Evolutionary conservation across 2,113 vertebrate species (phyloP).

Genomic region (Orientallactaga bullata): DNA sequence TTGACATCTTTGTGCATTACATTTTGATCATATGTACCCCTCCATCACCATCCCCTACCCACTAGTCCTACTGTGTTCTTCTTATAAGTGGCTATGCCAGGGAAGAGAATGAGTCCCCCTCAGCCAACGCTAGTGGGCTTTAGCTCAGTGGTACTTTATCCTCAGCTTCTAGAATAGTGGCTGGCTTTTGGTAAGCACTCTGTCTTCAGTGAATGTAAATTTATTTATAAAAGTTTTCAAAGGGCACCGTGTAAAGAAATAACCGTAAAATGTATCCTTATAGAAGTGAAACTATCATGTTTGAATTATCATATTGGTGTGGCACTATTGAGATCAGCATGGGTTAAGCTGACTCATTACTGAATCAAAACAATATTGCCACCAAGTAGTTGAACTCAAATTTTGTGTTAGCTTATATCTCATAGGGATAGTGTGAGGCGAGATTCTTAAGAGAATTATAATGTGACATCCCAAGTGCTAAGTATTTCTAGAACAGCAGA

Average conservation of each 20-base stretch:
- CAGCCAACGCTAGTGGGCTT: too few species aligned
- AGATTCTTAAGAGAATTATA: conserved; percentile 14
- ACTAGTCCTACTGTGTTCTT: too few species aligned
- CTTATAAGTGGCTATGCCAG: too few species aligned
- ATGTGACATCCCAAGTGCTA: background rate
- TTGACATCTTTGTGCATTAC: too few species aligned
- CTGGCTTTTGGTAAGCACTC: background rate
- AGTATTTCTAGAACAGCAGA: background rate
- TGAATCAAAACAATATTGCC: background rate
- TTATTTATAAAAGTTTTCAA: background rate
- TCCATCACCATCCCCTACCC: too few species aligned
- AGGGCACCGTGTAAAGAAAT: background rate
- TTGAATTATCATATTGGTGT: background rate
- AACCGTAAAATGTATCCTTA: background rate
- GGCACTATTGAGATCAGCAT: background rate
- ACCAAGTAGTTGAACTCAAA: background rate
- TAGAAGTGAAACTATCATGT: background rate
- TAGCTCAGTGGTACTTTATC: background rate
- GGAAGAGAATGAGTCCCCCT: too few species aligned
- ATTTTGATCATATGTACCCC: too few species aligned
- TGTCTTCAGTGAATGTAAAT: background rate
- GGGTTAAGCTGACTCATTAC: background rate
- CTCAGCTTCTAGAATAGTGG: background rate
- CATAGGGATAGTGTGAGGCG: background rate
- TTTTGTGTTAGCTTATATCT: background rate